phyloP scores from a whole-genome alignment of 2,888 invertebrate genomes.

The Eupsilia transversa region DNA sequence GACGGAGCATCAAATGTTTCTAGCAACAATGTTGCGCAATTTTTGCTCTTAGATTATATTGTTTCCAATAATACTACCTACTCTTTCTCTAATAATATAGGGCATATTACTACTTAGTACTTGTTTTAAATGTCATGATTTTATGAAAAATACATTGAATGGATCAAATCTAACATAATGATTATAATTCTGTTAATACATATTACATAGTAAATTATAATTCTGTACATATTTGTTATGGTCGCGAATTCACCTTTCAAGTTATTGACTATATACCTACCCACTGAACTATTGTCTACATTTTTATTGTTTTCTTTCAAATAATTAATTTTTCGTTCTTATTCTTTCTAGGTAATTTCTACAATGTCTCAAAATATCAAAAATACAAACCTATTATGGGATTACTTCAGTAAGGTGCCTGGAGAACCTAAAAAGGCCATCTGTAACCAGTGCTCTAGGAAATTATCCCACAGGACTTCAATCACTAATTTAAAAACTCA shows the following conservation, averaged over 20 bases:
- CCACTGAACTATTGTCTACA: neutral
- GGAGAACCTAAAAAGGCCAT: neutral
- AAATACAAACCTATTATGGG: neutral
- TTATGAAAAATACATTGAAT: too few relatives aligned
- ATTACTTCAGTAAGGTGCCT: neutral
- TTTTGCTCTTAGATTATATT: too few relatives aligned
- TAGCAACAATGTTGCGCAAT: neutral
- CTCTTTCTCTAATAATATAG: too few relatives aligned
- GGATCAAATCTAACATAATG: too few relatives aligned
- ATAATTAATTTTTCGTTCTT: neutral
- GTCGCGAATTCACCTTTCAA: too few relatives aligned
- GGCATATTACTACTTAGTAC: too few relatives aligned
- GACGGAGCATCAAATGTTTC: neutral
- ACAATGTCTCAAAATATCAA: neutral
- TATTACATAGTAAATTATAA: too few relatives aligned
- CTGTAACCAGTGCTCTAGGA: neutral
- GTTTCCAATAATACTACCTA: too few relatives aligned
- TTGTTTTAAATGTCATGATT: too few relatives aligned
- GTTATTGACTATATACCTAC: too few relatives aligned
- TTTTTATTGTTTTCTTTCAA: neutral
- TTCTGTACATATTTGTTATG: too few relatives aligned
- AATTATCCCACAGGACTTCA: neutral
- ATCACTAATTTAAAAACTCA: neutral
- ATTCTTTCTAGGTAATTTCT: neutral
- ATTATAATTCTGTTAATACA: too few relatives aligned